phyloP scores from a whole-genome alignment of 2,797 vertebrate species.

The Neosalanx taihuensis region DNA sequence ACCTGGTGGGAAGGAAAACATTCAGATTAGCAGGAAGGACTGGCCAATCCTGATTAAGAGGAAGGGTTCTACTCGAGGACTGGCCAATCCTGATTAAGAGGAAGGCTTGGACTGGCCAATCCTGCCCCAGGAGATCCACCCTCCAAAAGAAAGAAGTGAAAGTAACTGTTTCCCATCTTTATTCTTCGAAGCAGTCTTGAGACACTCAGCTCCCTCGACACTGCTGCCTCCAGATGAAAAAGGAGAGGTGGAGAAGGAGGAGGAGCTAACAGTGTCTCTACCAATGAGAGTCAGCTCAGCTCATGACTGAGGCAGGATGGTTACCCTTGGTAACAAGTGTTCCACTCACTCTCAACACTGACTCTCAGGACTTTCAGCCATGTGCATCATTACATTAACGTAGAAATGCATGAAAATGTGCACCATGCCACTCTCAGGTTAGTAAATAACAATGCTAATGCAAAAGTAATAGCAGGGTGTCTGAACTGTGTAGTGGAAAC shows the following conservation, averaged over 20 bases:
- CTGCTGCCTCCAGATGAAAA: neutral
- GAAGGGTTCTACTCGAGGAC: neutral
- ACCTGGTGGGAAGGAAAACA: slow-evolving; percentile 69
- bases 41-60: neutral
- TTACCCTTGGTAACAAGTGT: neutral
- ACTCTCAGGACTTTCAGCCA: neutral
- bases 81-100: no score
- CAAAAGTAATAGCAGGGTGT: no score
- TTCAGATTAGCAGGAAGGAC: slow-evolving; percentile 38
- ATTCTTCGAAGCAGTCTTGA: no score
- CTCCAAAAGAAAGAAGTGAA: no score
- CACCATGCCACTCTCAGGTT: neutral
- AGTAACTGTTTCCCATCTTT: no score
- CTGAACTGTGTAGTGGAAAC: no score
- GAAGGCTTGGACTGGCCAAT: no score
- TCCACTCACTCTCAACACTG: neutral
- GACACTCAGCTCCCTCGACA: no score
- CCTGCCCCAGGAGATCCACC: no score
- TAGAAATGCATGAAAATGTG: neutral
- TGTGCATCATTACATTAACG: no score
- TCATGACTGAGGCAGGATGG: neutral
- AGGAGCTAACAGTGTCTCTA: neutral
- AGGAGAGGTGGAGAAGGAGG: neutral
- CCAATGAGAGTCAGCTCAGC: neutral
- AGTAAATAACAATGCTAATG: no score